Conservation (phyloP, 2,797 vertebrate genomes). For the Podarcis siculus region DNA sequence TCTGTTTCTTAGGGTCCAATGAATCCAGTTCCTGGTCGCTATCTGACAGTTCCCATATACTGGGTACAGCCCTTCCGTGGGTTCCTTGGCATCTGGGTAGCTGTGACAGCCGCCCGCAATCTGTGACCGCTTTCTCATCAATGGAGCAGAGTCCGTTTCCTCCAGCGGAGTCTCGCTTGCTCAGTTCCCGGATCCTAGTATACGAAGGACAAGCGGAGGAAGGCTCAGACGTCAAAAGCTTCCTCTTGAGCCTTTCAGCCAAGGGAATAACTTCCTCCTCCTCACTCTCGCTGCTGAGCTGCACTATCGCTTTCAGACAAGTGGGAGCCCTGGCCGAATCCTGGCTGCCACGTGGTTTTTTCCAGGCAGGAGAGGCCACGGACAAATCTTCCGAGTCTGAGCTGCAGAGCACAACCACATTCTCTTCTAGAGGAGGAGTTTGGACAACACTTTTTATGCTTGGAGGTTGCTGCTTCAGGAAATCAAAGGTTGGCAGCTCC, state of each 20-base stretch:
- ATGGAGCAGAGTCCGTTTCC: not conserved
- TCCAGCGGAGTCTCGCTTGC: not conserved
- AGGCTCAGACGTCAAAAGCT: conserved; percentile 23
- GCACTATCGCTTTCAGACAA: conserved; percentile 46
- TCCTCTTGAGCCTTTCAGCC: conserved; percentile 76
- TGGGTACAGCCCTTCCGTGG: not conserved
- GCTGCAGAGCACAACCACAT: conserved; percentile 36
- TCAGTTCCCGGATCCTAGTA: not conserved
- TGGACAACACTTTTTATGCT: not conserved
- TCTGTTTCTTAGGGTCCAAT: accelerated
- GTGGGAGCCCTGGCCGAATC: not conserved
- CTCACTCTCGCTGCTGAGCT: conserved; percentile 82
- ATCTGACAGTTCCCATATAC: not conserved
- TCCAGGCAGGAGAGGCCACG: not conserved
- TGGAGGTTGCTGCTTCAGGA: conserved; percentile 68
- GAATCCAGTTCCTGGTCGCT: not conserved
- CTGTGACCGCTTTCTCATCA: accelerated
- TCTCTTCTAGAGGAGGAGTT: not conserved
- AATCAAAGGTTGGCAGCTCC: conserved; percentile 80
- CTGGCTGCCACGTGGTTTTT: not conserved
- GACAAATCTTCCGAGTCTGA: conserved; percentile 31
- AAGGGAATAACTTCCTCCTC: conserved; percentile 76
- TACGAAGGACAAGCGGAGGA: not conserved
- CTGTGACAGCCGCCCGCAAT: not conserved
- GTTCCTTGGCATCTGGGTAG: not conserved